Evolutionary conservation across 2,888 invertebrate genomes (phyloP).

Genomic region (Diachrysia chrysitis): DNA sequence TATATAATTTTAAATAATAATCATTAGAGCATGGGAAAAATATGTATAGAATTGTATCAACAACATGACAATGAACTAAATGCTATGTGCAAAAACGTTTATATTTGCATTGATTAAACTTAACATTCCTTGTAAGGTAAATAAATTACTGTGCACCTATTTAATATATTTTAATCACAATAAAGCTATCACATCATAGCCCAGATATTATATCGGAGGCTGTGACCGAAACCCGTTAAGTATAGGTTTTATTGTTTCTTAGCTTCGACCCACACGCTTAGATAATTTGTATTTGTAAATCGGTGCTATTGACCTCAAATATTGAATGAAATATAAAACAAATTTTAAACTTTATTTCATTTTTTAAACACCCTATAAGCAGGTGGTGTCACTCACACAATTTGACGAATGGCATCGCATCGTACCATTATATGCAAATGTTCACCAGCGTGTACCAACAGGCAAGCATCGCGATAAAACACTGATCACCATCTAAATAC

Average conservation of each 20-base stretch:
- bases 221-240: no score
- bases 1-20: neutral
- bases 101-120: no score
- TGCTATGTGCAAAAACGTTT: no score
- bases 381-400: constrained; percentile 71
- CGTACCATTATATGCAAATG: constrained; percentile 87
- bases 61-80: neutral
- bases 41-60: neutral
- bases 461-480: constrained; percentile 67
- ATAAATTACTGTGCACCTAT: no score
- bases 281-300: no score
- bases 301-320: no score
- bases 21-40: constrained; percentile 13
- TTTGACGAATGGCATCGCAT: constrained; percentile 74
- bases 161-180: no score
- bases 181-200: no score
- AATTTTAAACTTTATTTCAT: neutral
- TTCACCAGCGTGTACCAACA: constrained; percentile 77
- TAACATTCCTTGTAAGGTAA: no score
- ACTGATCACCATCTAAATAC: constrained; percentile 77
- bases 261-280: no score
- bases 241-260: no score
- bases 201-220: no score
- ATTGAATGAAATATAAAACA: neutral
- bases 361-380: constrained; percentile 67